phyloP scores from a whole-genome alignment of 2,888 invertebrate species.

The Uropetala carovei region DNA sequence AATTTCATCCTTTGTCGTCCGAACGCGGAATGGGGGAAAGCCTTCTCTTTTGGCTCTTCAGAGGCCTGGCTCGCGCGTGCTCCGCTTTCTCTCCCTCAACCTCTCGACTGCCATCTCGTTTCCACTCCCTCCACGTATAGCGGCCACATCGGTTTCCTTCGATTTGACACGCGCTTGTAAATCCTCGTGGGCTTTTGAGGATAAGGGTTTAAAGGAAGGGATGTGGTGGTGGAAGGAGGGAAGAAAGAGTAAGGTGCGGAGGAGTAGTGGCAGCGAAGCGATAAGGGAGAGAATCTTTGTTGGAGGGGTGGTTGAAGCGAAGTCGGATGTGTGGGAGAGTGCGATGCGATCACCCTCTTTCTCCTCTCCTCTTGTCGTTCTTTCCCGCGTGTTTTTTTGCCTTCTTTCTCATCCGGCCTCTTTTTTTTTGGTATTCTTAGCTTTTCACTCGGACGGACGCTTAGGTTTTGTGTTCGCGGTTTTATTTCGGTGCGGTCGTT shows the following conservation, averaged over 20 bases:
- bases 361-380: not conserved
- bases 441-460: too few relatives aligned
- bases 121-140: not conserved
- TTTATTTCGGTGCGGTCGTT: too few relatives aligned
- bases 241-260: not conserved
- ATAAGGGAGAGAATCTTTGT: constrained; percentile 25
- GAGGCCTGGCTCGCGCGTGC: not conserved
- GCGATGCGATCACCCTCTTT: not conserved
- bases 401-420: too few relatives aligned
- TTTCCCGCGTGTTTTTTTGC: not conserved
- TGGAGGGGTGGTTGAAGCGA: not conserved
- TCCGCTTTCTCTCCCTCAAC: too few relatives aligned
- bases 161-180: constrained; percentile 26
- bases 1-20: not conserved
- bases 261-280: constrained; percentile 12
- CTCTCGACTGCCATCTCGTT: too few relatives aligned
- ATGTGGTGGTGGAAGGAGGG: too few relatives aligned
- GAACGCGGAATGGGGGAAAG: not conserved
- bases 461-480: too few relatives aligned
- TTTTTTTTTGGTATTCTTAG: too few relatives aligned
- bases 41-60: not conserved
- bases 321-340: not conserved
- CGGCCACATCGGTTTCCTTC: not conserved
- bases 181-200: constrained; percentile 37
- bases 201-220: constrained; percentile 8